Percentiles rank a stretch among this genome's conserved stretches.
Conservation (phyloP, 1,140 invertebrate genomes). For the Drosophila repletoides region DNA sequence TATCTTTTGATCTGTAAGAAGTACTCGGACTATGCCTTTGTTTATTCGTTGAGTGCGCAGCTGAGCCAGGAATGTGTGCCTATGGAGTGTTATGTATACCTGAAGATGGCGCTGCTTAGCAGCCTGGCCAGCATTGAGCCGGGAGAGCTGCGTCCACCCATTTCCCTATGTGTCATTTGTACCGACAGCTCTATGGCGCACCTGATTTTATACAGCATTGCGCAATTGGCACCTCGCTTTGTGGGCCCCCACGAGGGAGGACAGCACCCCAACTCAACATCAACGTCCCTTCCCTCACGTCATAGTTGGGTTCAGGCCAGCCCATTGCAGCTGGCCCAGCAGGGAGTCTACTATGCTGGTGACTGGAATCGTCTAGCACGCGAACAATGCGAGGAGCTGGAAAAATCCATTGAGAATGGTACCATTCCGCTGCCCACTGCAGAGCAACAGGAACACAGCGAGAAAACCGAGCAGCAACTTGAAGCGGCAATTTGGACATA, state of each 20-base stretch:
- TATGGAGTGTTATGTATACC: constrained; percentile 70
- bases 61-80: constrained; percentile 62
- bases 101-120: constrained; percentile 68
- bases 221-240: constrained; percentile 63
- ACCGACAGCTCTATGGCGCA: constrained; percentile 49
- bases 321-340: constrained; percentile 63
- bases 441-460: too few species aligned
- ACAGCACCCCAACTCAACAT: constrained; percentile 14
- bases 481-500: constrained; percentile 69
- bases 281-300: constrained; percentile 32
- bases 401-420: constrained; percentile 64
- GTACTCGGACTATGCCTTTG: constrained; percentile 71
- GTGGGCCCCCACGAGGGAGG: constrained; percentile 58
- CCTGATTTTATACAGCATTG: constrained; percentile 50
- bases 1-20: constrained; percentile 42
- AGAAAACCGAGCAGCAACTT: constrained; percentile 46
- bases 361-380: constrained; percentile 66
- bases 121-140: constrained; percentile 62
- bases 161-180: constrained; percentile 63
- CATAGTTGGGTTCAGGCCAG: constrained; percentile 57
- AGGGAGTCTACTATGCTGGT: constrained; percentile 68
- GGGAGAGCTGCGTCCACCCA: constrained; percentile 54
- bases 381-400: constrained; percentile 39
- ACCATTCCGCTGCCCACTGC: constrained; percentile 31
- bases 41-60: constrained; percentile 67